A percentile compares a stretch with the other conserved stretches of the same genome.
Evolutionary conservation across 1,140 invertebrate species (phyloP).

Genomic region (Brachionus manjavacas): DNA sequence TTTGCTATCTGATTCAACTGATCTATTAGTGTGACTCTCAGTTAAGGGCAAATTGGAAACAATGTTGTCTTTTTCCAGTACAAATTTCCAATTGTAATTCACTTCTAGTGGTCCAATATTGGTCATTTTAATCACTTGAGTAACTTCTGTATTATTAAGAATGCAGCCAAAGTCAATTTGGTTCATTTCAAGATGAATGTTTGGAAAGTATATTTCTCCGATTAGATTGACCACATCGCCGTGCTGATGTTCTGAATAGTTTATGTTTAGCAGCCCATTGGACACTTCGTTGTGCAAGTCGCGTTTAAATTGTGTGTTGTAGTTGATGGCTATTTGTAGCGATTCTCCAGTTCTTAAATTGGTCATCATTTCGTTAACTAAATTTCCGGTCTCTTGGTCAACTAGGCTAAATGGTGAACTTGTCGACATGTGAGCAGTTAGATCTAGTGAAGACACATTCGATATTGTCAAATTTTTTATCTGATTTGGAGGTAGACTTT

Average conservation of each 20-base stretch:
- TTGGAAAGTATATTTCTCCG: conserved; percentile 58
- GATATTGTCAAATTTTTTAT: conserved; percentile 51
- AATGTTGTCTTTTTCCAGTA: conserved; percentile 48
- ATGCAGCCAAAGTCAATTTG: conserved; percentile 57
- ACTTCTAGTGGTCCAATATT: conserved; percentile 58
- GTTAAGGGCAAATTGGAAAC: conserved; percentile 43
- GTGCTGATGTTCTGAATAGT: conserved; percentile 30
- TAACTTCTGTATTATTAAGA: conserved; percentile 57
- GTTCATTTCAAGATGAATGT: conserved; percentile 54
- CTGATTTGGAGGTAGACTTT: conserved; percentile 43
- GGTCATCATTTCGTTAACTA: background rate
- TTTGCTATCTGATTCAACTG: background rate
- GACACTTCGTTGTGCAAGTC: conserved; percentile 9
- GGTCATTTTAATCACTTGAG: conserved; percentile 55
- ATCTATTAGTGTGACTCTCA: conserved; percentile 45
- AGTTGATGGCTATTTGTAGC: background rate
- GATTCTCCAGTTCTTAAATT: conserved; percentile 11
- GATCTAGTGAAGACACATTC: conserved; percentile 55
- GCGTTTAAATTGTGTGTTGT: background rate
- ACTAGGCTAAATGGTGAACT: conserved; percentile 52
- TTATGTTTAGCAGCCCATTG: background rate
- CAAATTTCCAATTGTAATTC: conserved; percentile 49
- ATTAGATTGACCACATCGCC: conserved; percentile 54
- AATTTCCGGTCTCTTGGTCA: conserved; percentile 44
- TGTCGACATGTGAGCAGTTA: conserved; percentile 51